Base-by-base conservation (phyloP, 2,113 vertebrate genomes). In the Ochotona curzoniae region DNA sequence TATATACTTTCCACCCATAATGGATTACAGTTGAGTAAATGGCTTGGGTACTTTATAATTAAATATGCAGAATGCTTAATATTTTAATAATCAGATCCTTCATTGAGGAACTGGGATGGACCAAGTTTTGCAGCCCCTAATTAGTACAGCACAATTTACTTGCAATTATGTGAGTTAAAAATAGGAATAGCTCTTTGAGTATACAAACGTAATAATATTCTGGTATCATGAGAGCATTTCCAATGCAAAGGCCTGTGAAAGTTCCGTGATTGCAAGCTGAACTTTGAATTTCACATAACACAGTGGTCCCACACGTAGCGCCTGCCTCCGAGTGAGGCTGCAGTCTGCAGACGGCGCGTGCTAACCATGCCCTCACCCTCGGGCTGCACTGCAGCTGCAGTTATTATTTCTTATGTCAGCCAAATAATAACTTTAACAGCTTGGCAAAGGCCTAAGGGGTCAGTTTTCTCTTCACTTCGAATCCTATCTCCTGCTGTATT, bases 11-110 rank as follows among this genome's bases (percentile, higher is more conserved):
- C 63, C 13, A 57, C 89, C 96, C 96, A 91, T 94, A 96, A 97
- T 93, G 92, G 66, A 93, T 93, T 91, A 95, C 80, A 80, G 91
- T 88, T 96, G 87, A 96, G 95, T 96, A 97, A 96, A 97, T 96
- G 63, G 66, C 38, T 47, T 4, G 87, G 88, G 89, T 71, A 79
- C 92, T 92, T 93, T 94, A 20, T 93, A 96, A 97, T 97, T 97
- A 94, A 93, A 93, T 92, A 94, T 83, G 47, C 70, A 97, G 81
- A 96, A 81, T 51, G 94, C 18, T 93, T 93, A 78, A 74, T 86
- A 97, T 86, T 79, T 75, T 93, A 61, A 30, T 47, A 83, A 88
- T 94, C 38, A 57, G 66, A 74, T 93, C 63, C 64, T 91, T 96
- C 87, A 75, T 74, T 91, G 88, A 95, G 47, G 20, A 28, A 83